phyloP scores from a whole-genome alignment of 2,113 vertebrate genomes.

The Upupa epops region DNA sequence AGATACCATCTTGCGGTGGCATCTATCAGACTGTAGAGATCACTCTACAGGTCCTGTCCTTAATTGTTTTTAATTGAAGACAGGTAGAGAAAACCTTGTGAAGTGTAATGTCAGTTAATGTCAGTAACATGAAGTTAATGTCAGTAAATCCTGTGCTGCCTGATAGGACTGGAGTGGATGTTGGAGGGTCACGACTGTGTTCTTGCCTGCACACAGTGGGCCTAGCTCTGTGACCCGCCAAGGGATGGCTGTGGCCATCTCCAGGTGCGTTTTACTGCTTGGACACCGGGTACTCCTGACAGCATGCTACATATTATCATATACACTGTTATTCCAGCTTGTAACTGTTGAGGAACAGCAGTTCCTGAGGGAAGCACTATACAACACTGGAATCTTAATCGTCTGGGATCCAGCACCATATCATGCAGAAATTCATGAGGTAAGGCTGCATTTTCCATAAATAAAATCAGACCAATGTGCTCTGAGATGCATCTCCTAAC shows the following conservation, averaged over 20 bases:
- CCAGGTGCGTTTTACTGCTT: not conserved
- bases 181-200: not conserved
- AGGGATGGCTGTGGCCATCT: not conserved
- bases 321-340: conserved; percentile 66
- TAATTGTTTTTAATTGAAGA: not conserved
- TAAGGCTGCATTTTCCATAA: conserved; percentile 39
- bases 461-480: not conserved
- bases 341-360: conserved; percentile 63
- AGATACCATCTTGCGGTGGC: not conserved
- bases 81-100: not conserved
- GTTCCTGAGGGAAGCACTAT: conserved; percentile 73
- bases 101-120: not conserved
- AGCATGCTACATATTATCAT: not conserved
- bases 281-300: not conserved
- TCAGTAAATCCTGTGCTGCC: not conserved
- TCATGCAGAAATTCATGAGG: conserved; percentile 74
- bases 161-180: fast-evolving
- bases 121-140: no score
- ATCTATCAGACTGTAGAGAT: not conserved
- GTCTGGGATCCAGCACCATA: conserved; percentile 83
- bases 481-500: not conserved
- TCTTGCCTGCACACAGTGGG: not conserved
- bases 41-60: fast-evolving
- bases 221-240: not conserved
- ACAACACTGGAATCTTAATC: conserved; percentile 77